These are phyloP conservation scores for Hydrolagus colliei DNA, from an alignment of 2,797 vertebrate species.

Conservation along the genomic window DNA sequence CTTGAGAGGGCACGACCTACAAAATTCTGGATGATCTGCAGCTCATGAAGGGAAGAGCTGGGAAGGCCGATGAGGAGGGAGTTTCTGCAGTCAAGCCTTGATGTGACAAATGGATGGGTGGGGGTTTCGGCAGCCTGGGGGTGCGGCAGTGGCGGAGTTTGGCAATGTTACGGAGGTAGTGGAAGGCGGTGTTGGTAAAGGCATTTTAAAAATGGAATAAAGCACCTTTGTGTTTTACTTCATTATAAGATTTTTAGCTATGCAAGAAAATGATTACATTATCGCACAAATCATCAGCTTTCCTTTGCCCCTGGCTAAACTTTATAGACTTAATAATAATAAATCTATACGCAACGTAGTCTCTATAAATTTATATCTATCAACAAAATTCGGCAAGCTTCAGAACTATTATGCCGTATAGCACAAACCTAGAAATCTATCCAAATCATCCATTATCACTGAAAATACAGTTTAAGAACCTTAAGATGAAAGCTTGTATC, in stretches of 20 bases:
- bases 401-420: conserved; percentile 61
- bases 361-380: conserved; percentile 62
- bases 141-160: too few relatives aligned
- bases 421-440: conserved; percentile 59
- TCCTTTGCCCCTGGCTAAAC: conserved; percentile 58
- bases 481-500: conserved; percentile 49
- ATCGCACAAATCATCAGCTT: conserved; percentile 55
- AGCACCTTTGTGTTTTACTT: conserved; percentile 37
- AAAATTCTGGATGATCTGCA: too few relatives aligned
- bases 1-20: too few relatives aligned
- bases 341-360: conserved; percentile 68
- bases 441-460: conserved; percentile 57
- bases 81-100: too few relatives aligned
- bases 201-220: too few relatives aligned
- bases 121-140: too few relatives aligned
- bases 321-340: conserved; percentile 66
- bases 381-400: conserved; percentile 63
- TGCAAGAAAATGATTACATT: conserved; percentile 50
- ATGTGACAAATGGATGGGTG: too few relatives aligned
- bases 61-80: too few relatives aligned
- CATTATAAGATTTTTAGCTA: conserved; percentile 53
- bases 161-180: too few relatives aligned
- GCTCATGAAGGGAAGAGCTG: too few relatives aligned
- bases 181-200: too few relatives aligned
- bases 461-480: conserved; percentile 51